Conservation (phyloP, 2,113 vertebrate species). For the Lagopus muta region DNA sequence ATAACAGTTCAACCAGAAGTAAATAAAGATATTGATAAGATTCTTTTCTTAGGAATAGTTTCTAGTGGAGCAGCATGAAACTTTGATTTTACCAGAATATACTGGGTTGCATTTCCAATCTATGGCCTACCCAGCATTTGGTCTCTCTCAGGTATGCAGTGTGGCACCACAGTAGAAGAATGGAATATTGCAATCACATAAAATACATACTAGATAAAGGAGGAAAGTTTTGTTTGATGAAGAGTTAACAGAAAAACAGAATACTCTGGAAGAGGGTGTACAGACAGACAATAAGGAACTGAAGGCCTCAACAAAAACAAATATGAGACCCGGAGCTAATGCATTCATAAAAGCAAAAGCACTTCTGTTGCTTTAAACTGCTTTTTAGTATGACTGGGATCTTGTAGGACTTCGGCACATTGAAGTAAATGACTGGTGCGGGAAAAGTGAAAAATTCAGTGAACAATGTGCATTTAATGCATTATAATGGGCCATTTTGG, state of each 20-base stretch:
- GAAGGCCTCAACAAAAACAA: background rate
- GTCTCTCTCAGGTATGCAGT: background rate
- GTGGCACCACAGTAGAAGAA: background rate
- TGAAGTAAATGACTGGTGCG: background rate
- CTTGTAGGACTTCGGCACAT: background rate
- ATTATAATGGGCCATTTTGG: background rate
- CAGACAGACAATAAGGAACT: background rate
- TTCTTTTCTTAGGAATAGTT: background rate
- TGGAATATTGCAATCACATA: background rate
- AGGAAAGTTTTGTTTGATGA: background rate
- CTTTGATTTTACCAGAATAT: background rate
- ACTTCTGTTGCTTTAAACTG: background rate
- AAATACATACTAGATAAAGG: background rate
- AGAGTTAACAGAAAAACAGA: background rate
- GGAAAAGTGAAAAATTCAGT: background rate
- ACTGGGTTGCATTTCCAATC: background rate
- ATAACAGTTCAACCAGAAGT: background rate
- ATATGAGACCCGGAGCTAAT: background rate
- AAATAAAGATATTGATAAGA: background rate
- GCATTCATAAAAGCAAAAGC: background rate
- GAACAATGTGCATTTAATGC: background rate
- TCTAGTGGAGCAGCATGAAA: background rate
- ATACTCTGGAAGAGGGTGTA: background rate
- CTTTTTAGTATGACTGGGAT: background rate
- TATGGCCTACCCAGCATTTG: background rate